A percentile compares a stretch with the other conserved stretches of the same genome.
Evolutionary conservation across 92 coral and sea anemone species (phyloP).

Genomic region (Muricea muricata): DNA sequence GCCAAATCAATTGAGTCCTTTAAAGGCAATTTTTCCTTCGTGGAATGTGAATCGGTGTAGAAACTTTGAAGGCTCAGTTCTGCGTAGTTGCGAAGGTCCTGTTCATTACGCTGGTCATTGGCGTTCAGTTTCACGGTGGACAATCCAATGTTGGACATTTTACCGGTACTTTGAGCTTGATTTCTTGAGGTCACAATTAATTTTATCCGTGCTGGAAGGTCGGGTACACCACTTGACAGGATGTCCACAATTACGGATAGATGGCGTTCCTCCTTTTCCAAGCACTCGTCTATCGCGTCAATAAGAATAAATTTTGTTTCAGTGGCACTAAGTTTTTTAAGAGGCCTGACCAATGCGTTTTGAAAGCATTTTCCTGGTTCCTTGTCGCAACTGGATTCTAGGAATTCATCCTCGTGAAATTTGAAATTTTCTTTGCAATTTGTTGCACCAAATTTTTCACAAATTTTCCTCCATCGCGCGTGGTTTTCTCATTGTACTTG

Average conservation of each 20-base stretch:
- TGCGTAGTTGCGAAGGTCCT: background rate
- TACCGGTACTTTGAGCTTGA: background rate
- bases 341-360: conserved; percentile 69
- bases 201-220: conserved; percentile 70
- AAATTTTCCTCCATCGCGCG: background rate
- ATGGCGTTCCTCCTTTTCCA: conserved; percentile 20
- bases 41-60: background rate
- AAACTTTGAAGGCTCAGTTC: background rate
- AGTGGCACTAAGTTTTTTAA: conserved; percentile 39
- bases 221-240: conserved; percentile 8
- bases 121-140: background rate
- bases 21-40: background rate
- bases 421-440: background rate
- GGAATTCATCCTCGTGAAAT: background rate
- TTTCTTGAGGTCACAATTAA: conserved; percentile 7
- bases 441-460: background rate
- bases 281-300: conserved; percentile 86
- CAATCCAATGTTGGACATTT: background rate
- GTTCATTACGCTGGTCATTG: background rate
- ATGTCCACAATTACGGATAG: conserved; percentile 44
- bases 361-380: conserved; percentile 81
- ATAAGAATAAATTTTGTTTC: conserved; percentile 53
- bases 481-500: background rate
- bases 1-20: background rate
- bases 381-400: background rate